These are phyloP conservation scores for Sinocyclocheilus rhinocerous DNA, from an alignment of 2,113 vertebrate genomes.

Conservation along the genomic window DNA sequence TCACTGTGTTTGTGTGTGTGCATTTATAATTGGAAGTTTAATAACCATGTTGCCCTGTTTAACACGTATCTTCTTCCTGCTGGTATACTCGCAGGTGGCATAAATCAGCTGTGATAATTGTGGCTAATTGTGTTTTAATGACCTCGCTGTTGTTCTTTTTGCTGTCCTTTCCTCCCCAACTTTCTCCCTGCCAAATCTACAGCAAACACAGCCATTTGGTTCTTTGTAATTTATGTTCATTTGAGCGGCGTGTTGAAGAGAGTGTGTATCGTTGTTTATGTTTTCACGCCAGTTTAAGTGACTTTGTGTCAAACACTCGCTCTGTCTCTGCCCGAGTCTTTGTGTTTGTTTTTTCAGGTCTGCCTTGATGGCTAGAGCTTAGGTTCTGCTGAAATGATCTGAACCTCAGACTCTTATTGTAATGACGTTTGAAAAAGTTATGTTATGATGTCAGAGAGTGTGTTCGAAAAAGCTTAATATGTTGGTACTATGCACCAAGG, in stretches of 20 bases:
- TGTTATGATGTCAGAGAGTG: not conserved
- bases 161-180: not conserved
- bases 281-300: constrained; percentile 7
- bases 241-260: constrained; percentile 63
- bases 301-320: constrained; percentile 72
- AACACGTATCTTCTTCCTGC: not conserved
- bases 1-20: not conserved
- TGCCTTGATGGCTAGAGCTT: constrained; percentile 49
- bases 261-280: not conserved
- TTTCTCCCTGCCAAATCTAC: constrained; percentile 68
- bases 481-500: not conserved
- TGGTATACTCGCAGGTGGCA: not conserved
- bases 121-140: constrained; percentile 23
- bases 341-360: constrained; percentile 71
- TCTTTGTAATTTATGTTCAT: constrained; percentile 69
- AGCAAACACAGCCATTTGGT: constrained; percentile 68
- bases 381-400: not conserved
- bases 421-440: constrained; percentile 2
- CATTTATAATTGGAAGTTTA: not conserved
- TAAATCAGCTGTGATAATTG: constrained; percentile 26
- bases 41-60: not conserved
- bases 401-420: not conserved
- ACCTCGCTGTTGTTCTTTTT: constrained; percentile 18
- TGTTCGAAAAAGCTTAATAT: not conserved
- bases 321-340: constrained; percentile 42